These are phyloP conservation scores for Falco biarmicus DNA, from an alignment of 2,797 vertebrate genomes.

Conservation along the genomic window DNA sequence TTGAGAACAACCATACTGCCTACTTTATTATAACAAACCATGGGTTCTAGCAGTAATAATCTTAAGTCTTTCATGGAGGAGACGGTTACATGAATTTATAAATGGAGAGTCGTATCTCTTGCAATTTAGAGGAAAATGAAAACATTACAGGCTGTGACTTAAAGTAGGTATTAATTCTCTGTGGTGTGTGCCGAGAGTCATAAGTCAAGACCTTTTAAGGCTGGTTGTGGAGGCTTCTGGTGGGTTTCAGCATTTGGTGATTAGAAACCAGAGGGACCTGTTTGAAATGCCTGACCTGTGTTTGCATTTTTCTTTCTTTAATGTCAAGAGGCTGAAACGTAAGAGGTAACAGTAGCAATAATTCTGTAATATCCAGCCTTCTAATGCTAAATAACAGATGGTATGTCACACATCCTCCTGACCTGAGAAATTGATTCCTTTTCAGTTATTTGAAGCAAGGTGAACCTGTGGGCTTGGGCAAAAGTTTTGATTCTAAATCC, in stretches of 20 bases:
- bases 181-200: neutral
- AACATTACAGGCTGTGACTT: neutral
- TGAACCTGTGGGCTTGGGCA: neutral
- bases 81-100: neutral
- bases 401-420: neutral
- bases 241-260: neutral
- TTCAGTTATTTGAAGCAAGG: neutral
- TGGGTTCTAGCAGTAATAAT: neutral
- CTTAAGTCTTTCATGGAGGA: neutral
- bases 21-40: neutral
- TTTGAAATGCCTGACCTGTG: neutral
- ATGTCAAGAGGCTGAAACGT: neutral
- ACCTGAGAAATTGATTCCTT: neutral
- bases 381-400: fast-evolving
- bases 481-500: neutral
- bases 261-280: neutral
- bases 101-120: neutral
- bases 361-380: neutral
- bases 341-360: neutral
- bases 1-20: neutral
- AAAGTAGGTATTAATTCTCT: neutral
- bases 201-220: neutral
- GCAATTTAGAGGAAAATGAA: neutral
- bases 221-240: neutral
- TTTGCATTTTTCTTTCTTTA: neutral